Evolutionary conservation across 2,888 invertebrate genomes (phyloP).

Genomic region (Pheosia tremula): DNA sequence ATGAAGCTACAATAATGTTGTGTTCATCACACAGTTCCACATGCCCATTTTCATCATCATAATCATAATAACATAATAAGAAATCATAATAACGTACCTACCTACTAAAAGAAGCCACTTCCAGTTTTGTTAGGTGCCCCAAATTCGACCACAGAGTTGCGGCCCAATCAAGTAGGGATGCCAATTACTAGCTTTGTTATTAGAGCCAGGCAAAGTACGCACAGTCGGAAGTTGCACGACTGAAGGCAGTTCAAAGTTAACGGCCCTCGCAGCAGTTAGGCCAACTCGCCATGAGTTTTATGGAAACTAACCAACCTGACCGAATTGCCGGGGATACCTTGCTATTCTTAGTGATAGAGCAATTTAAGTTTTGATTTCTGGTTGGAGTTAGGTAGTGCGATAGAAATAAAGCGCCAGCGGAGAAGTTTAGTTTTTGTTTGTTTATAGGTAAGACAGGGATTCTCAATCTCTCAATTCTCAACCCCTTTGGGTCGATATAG

Average conservation of each 20-base stretch:
- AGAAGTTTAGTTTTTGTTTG: no score
- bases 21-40: no score
- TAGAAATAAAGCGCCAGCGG: no score
- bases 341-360: neutral
- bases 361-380: constrained; percentile 2
- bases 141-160: neutral
- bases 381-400: neutral
- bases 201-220: neutral
- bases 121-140: neutral
- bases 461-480: no score
- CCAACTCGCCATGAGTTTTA: constrained; percentile 4
- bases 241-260: neutral
- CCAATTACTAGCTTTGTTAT: constrained; percentile 3
- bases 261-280: neutral
- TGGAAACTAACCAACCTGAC: neutral
- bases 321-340: neutral
- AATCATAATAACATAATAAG: no score
- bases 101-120: neutral
- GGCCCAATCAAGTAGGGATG: neutral
- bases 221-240: no score
- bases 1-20: no score
- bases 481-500: constrained; percentile 1
- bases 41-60: neutral
- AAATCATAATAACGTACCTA: no score
- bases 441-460: no score